phyloP scores from a whole-genome alignment of 2,797 vertebrate species.

The Diglossa cyanea region DNA sequence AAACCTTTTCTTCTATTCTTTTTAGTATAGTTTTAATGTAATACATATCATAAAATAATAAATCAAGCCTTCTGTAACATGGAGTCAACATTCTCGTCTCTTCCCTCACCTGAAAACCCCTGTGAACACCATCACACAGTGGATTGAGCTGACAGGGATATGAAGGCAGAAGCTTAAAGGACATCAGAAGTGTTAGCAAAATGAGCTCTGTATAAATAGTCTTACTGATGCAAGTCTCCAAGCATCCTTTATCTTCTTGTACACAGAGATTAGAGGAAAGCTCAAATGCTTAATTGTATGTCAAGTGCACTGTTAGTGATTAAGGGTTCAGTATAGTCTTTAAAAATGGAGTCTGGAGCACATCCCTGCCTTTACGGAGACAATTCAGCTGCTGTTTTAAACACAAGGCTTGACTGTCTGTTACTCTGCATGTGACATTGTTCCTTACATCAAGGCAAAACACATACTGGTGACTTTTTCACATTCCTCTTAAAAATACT shows the following conservation, averaged over 20 bases:
- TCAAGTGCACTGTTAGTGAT: background rate
- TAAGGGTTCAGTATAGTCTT: background rate
- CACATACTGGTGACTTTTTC: background rate
- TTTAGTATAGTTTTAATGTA: no score
- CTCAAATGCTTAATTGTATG: background rate
- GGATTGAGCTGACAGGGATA: background rate
- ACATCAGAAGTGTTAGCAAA: background rate
- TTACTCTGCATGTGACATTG: background rate
- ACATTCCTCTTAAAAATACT: background rate
- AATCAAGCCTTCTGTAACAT: no score
- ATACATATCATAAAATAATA: no score
- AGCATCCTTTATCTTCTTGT: slow-evolving; percentile 9
- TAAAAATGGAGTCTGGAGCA: background rate
- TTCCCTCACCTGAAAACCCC: no score
- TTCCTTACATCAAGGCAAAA: background rate
- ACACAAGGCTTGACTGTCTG: background rate
- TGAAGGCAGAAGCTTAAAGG: slow-evolving; percentile 7
- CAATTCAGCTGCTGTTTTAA: background rate
- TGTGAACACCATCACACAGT: no score
- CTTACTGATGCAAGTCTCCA: background rate
- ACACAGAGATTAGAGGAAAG: background rate
- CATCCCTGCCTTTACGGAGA: background rate
- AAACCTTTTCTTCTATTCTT: no score
- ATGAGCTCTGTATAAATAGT: slow-evolving; percentile 3
- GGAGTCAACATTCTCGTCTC: no score